phyloP scores from a whole-genome alignment of 2,797 vertebrate genomes.

The Pteronotus mesoamericanus region DNA sequence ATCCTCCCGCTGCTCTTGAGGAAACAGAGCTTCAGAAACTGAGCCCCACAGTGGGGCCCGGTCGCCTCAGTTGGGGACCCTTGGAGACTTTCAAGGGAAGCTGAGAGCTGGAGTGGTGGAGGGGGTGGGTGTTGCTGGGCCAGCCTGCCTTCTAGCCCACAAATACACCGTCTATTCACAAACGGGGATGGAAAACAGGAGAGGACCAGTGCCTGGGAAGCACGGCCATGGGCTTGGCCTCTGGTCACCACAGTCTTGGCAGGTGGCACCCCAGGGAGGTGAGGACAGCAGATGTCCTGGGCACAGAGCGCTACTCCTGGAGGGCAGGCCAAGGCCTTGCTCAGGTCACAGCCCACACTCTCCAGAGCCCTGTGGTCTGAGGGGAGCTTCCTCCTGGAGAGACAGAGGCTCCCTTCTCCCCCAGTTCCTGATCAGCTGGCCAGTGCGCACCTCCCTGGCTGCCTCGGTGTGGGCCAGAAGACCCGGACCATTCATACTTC shows the following conservation, averaged over 20 bases:
- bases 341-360: background rate
- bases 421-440: background rate
- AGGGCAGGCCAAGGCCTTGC: background rate
- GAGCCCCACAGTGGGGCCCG: fast-evolving
- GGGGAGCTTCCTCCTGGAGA: background rate
- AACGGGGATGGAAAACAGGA: background rate
- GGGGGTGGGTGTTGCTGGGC: fast-evolving
- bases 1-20: background rate
- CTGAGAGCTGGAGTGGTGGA: background rate
- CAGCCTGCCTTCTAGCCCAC: background rate
- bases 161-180: background rate
- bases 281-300: background rate
- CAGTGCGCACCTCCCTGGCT: background rate
- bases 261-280: background rate
- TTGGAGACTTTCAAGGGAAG: background rate
- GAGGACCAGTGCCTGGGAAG: background rate
- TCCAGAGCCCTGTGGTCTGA: background rate
- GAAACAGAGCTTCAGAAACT: background rate
- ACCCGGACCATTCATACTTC: background rate
- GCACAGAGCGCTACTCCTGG: background rate
- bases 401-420: background rate
- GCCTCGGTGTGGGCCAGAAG: background rate
- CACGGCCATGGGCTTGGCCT: background rate
- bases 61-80: background rate
- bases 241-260: background rate